Percentiles rank a stretch among this genome's conserved stretches.
Evolutionary conservation across 2,113 vertebrate species (phyloP).

Genomic region (Pteropus alecto): DNA sequence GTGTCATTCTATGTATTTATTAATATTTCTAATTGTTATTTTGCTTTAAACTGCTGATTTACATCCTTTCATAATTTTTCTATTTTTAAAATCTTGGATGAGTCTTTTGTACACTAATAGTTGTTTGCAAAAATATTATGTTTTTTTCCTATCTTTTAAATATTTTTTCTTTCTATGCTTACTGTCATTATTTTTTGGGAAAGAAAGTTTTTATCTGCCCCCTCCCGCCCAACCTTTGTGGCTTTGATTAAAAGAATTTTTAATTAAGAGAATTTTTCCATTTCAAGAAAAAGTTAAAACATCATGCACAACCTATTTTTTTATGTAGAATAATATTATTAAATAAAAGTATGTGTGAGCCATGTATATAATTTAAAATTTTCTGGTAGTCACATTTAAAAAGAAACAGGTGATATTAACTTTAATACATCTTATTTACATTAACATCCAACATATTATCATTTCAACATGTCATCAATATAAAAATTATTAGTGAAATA

Average conservation of each 20-base stretch:
- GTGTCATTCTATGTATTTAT: neutral
- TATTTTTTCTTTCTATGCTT: neutral
- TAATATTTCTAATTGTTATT: neutral
- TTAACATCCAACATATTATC: neutral
- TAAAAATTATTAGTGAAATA: neutral
- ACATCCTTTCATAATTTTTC: neutral
- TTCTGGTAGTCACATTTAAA: neutral
- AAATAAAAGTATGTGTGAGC: neutral
- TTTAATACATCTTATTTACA: neutral
- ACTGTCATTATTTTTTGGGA: neutral
- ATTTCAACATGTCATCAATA: neutral
- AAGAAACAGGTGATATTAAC: neutral
- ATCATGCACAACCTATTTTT: neutral
- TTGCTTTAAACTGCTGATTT: neutral
- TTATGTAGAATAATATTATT: neutral
- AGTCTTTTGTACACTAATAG: neutral
- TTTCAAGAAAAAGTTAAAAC: neutral
- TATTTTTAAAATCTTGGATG: neutral
- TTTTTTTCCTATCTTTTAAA: neutral
- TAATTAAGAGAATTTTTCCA: neutral
- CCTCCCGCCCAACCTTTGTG: neutral
- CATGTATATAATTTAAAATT: neutral
- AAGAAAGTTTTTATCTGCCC: neutral
- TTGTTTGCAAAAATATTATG: neutral
- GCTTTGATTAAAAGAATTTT: neutral